phyloP scores from a whole-genome alignment of 2,888 invertebrate genomes.

The Phengaris alcon region DNA sequence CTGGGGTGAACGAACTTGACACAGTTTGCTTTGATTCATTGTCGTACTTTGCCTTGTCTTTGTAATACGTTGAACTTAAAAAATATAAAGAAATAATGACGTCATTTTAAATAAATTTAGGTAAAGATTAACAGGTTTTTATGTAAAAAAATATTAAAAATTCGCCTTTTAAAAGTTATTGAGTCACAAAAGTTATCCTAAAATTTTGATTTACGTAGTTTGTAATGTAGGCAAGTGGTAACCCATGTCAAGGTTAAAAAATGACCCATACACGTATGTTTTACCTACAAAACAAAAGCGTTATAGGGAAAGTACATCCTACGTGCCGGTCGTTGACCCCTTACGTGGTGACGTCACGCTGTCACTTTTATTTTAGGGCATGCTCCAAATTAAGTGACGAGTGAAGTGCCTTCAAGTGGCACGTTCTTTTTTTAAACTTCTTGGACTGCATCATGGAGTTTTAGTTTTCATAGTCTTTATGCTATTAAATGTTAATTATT shows the following conservation, averaged over 20 bases:
- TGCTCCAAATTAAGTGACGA: slow-evolving; percentile 47
- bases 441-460: background rate
- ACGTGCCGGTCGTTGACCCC: slow-evolving; percentile 53
- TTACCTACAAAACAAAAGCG: slow-evolving; percentile 26
- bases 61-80: slow-evolving; percentile 17
- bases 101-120: too few relatives aligned
- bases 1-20: slow-evolving; percentile 64
- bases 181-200: background rate
- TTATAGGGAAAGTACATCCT: slow-evolving; percentile 22
- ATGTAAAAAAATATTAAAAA: too few relatives aligned
- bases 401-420: slow-evolving; percentile 36
- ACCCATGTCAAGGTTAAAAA: slow-evolving; percentile 11
- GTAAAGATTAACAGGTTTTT: too few relatives aligned
- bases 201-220: background rate
- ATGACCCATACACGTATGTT: slow-evolving; percentile 5
- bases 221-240: background rate
- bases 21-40: slow-evolving; percentile 60
- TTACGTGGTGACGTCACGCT: slow-evolving; percentile 63
- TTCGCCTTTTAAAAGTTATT: background rate
- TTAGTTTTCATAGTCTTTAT: background rate
- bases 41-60: slow-evolving; percentile 43
- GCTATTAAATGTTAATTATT: background rate
- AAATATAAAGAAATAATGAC: slow-evolving; percentile 13
- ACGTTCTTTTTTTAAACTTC: slow-evolving; percentile 28
- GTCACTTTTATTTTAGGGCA: slow-evolving; percentile 69